phyloP scores from a whole-genome alignment of 1,140 invertebrate species.

The Hypothenemus hampei region DNA sequence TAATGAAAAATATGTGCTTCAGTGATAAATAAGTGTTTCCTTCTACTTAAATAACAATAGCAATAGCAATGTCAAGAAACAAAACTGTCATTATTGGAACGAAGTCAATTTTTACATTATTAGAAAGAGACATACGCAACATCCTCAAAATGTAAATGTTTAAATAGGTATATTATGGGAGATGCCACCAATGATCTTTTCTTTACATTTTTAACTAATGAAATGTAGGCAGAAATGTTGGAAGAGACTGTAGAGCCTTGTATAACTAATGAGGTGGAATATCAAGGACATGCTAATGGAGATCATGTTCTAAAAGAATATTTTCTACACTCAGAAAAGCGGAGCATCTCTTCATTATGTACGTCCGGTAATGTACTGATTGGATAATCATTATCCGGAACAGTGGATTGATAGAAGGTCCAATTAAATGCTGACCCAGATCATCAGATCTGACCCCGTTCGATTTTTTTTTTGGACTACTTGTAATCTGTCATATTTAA shows the following conservation, averaged over 20 bases:
- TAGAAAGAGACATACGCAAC: neutral
- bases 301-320: no score
- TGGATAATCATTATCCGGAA: neutral
- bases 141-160: neutral
- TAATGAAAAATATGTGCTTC: neutral
- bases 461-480: neutral
- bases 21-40: neutral
- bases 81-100: neutral
- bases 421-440: neutral
- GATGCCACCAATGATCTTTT: no score
- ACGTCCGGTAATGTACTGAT: neutral
- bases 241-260: neutral
- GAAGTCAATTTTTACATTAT: neutral
- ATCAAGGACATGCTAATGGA: no score
- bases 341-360: neutral
- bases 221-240: no score
- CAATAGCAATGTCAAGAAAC: neutral
- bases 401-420: neutral
- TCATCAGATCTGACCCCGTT: neutral
- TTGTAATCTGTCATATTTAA: neutral
- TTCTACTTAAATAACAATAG: no score
- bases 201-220: no score
- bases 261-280: neutral
- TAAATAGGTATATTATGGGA: no score
- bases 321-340: neutral